Evolutionary conservation across 2,888 invertebrate species (phyloP), one percentile per base, ranked within the genome.

Genomic region (Schizotus pectinicornis): DNA sequence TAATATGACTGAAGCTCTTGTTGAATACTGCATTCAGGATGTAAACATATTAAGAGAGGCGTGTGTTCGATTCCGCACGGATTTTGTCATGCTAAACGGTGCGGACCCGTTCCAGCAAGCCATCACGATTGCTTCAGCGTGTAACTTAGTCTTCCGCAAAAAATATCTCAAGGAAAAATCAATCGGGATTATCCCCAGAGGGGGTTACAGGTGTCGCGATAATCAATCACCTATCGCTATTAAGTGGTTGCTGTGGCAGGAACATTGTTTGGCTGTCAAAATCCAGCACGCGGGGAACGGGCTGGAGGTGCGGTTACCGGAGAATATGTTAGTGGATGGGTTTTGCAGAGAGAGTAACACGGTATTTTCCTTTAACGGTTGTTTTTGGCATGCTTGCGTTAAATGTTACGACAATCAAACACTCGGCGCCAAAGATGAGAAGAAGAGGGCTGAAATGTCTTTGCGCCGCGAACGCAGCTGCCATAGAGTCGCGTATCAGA

Each of bases 301-400:
- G 7, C 32, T 14, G 2, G 31, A 38, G 12, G 32, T 32, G 2
- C 9, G 39, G 2, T n/a, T 49, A 8, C n/a, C 9, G n/a, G 49
- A 49, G 36, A 9, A 12, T 6, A n/a, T 49, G 1, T 9, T 49
- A 1, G 39, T 49, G n/a, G 49, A 49, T 9, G 49, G 49, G 1
- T 49, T 22, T 32, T 49, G 49, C 11, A n/a, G 12, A 12, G 33
- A 39, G 7, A 49, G 31, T 1, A 48, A 48, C 13, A 48, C 48
- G 6, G 47, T 47, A 11, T 47, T 36, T 30, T 30, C 35, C 9
- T 47, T 38, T 39, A 6, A 31, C 32, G 49, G 49, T 6, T 49
- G 49, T 37, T 49, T 8, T 8, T 49, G 37, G 37, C 64, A 54
- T 13, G 54, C 50, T 7, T 57, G 57, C 12, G 36, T 38, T 5